Evolutionary conservation across 2,888 invertebrate genomes (phyloP).

Genomic region (Lomographa bimaculata): DNA sequence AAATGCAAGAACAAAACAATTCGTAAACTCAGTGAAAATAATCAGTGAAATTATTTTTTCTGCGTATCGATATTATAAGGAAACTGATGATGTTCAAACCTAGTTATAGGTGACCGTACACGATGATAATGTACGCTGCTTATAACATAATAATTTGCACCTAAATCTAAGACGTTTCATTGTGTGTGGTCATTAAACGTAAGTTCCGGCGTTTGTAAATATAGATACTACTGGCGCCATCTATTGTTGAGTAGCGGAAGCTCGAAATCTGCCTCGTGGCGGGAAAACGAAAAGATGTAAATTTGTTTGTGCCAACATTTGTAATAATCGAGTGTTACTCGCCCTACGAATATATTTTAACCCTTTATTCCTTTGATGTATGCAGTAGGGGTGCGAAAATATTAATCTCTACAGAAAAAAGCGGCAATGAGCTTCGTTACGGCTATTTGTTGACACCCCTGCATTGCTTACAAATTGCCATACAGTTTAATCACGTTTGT

Average conservation of each 20-base stretch:
- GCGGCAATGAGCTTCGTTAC: constrained; percentile 75
- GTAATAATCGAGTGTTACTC: constrained; percentile 77
- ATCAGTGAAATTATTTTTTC: constrained; percentile 19
- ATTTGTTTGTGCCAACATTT: constrained; percentile 79
- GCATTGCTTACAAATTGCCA: constrained; percentile 62
- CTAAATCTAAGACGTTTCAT: constrained; percentile 47
- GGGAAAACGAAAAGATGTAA: constrained; percentile 52
- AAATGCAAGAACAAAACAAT: constrained; percentile 64
- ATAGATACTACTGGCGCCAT: constrained; percentile 62
- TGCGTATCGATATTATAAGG: constrained; percentile 41
- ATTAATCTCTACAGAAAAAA: constrained; percentile 72
- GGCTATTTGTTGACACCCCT: constrained; percentile 71
- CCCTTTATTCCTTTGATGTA: constrained; percentile 81
- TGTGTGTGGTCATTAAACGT: constrained; percentile 56
- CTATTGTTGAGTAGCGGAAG: constrained; percentile 68
- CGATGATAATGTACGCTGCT: constrained; percentile 51
- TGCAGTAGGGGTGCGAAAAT: constrained; percentile 74
- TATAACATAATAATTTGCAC: constrained; percentile 18
- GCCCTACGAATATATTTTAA: constrained; percentile 66
- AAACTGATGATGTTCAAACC: constrained; percentile 82
- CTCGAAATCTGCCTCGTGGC: constrained; percentile 36
- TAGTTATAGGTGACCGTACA: constrained; percentile 65
- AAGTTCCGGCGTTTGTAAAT: constrained; percentile 62
- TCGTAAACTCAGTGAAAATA: constrained; percentile 58
- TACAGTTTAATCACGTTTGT: constrained; percentile 69